phyloP scores from a whole-genome alignment of 2,888 invertebrate species.

The Tineola bisselliella region DNA sequence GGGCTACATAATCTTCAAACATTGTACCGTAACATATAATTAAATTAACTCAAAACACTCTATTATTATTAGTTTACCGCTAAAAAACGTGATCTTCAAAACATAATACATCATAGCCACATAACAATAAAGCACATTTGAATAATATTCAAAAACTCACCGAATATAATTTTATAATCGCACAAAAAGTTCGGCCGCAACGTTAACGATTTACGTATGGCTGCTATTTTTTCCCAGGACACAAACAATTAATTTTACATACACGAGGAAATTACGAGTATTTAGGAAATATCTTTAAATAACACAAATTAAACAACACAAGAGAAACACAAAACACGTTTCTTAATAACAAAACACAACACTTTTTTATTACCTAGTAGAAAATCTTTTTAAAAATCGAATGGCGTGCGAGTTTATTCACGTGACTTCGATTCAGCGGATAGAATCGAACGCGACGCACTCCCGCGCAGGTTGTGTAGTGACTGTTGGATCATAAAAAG shows the following conservation, averaged over 20 bases:
- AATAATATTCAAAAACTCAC: not conserved
- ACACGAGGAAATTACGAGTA: not conserved
- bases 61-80: slow-evolving; percentile 4
- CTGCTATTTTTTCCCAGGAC: not conserved
- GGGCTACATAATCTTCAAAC: not conserved
- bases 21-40: not conserved
- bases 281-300: not conserved
- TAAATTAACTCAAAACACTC: not conserved
- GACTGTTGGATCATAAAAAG: slow-evolving; percentile 33
- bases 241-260: not conserved
- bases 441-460: slow-evolving; percentile 30
- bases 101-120: not conserved
- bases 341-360: not conserved
- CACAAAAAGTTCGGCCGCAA: not conserved
- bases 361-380: too few relatives aligned
- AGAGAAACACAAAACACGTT: not conserved
- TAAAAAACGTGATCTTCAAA: not conserved
- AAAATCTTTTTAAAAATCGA: not conserved
- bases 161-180: not conserved
- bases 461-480: slow-evolving; percentile 40
- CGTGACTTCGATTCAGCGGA: slow-evolving; percentile 18
- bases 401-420: slow-evolving; percentile 18
- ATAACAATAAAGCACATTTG: slow-evolving; percentile 8
- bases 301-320: not conserved
- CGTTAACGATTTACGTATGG: not conserved